Conservation (phyloP, 2,888 invertebrate genomes). For the Caradrina clavipalpis region DNA sequence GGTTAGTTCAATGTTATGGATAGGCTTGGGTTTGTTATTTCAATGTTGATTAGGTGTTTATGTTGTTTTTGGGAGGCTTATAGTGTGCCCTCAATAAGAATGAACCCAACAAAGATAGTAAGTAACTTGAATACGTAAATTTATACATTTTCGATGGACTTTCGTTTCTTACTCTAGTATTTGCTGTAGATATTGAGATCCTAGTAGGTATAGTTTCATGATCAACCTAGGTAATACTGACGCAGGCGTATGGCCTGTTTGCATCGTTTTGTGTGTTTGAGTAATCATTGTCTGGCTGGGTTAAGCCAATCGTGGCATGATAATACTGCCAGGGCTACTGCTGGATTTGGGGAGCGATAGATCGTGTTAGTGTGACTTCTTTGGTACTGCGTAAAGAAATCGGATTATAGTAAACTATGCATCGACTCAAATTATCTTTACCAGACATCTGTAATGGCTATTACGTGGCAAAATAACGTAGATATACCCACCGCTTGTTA, state of each 20-base stretch:
- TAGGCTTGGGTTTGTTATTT: constrained; percentile 18
- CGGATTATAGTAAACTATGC: background rate
- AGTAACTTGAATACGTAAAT: background rate
- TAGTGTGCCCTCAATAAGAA: background rate
- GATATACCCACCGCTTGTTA: background rate
- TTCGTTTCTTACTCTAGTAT: too few relatives aligned
- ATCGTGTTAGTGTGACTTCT: background rate
- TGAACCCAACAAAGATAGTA: background rate
- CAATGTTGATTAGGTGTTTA: constrained; percentile 16
- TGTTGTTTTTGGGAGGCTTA: constrained; percentile 15
- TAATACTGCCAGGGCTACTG: too few relatives aligned
- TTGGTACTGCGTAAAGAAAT: background rate
- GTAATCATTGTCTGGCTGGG: too few relatives aligned
- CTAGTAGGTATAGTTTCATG: too few relatives aligned
- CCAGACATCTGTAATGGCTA: background rate
- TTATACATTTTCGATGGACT: too few relatives aligned
- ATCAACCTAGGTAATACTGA: too few relatives aligned
- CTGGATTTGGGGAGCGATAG: too few relatives aligned
- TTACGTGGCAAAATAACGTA: background rate
- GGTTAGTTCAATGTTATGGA: constrained; percentile 10
- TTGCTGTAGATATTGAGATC: too few relatives aligned
- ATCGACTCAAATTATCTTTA: background rate
- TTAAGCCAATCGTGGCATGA: too few relatives aligned
- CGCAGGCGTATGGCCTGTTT: too few relatives aligned
- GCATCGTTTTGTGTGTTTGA: too few relatives aligned